A percentile compares a stretch with the other conserved stretches of the same genome.
Evolutionary conservation across 2,888 invertebrate species (phyloP).

Genomic region (Nezara viridula): DNA sequence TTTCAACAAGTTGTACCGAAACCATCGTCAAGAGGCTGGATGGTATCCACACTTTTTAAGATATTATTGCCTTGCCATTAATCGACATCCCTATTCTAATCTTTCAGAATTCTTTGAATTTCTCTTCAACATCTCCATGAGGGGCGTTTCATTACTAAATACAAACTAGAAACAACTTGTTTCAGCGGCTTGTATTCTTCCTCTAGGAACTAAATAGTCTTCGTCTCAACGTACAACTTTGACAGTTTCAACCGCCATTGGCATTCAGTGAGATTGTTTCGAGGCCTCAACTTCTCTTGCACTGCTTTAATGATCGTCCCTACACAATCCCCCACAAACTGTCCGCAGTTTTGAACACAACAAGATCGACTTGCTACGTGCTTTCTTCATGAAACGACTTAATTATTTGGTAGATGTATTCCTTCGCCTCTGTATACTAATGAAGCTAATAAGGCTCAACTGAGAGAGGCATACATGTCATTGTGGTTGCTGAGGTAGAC

Average conservation of each 20-base stretch:
- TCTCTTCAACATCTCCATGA: no score
- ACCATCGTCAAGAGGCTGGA: no score
- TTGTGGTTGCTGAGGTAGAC: constrained; percentile 14
- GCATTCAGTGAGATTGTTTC: background rate
- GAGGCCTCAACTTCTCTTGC: background rate
- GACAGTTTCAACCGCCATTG: background rate
- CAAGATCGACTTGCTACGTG: background rate
- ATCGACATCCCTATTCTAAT: no score
- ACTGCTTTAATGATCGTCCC: background rate
- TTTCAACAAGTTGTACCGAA: no score
- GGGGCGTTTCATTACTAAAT: no score
- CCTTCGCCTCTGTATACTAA: background rate
- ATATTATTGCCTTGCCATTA: no score
- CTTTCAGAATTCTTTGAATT: no score
- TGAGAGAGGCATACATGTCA: background rate
- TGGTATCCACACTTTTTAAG: no score
- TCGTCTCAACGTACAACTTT: background rate
- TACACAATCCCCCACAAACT: background rate
- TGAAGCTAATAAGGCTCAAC: constrained; percentile 1
- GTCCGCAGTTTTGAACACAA: background rate
- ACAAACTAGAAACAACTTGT: background rate
- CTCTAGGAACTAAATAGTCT: background rate
- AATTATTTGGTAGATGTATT: constrained; percentile 16
- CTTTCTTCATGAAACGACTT: constrained; percentile 16
- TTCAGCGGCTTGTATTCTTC: background rate